A percentile compares a stretch with the other conserved stretches of the same genome.
phyloP scores from a whole-genome alignment of 2,113 vertebrate species.

The Phaetusa simplex region DNA sequence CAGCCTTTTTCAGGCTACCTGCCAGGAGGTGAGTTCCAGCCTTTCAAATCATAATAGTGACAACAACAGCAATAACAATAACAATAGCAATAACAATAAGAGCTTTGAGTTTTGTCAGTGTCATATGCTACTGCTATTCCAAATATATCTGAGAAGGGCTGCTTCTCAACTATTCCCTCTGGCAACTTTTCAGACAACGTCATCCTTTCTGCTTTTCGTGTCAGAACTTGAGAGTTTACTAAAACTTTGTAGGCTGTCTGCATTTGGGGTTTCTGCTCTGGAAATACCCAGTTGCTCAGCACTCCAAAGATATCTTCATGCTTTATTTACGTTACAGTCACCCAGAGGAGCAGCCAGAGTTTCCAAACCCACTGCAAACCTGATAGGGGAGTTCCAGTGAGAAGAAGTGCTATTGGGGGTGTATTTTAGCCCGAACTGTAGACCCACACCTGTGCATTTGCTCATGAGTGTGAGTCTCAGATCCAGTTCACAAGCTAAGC shows the following conservation, averaged over 20 bases:
- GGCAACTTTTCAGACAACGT: neutral
- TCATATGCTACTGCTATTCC: neutral
- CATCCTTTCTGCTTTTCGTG: neutral
- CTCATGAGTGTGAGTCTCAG: neutral
- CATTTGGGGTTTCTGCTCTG: neutral
- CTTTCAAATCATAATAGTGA: neutral
- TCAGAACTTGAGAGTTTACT: neutral
- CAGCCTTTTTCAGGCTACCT: neutral
- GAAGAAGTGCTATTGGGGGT: neutral
- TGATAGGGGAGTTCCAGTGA: neutral
- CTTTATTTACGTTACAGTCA: neutral
- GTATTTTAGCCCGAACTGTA: neutral
- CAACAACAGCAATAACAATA: neutral
- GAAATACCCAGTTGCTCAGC: neutral
- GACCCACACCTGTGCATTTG: neutral
- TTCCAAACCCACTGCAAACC: neutral
- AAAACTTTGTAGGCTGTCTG: neutral
- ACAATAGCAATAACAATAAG: neutral
- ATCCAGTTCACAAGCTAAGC: neutral
- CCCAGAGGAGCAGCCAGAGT: neutral
- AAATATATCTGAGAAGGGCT: neutral
- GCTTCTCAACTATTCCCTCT: neutral
- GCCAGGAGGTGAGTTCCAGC: neutral
- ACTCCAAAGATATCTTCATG: neutral
- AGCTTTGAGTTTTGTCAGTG: neutral